Evolutionary conservation across 2,797 vertebrate genomes (phyloP), one percentile per base, ranked within the genome.

Genomic region (Sebastiscus tertius): DNA sequence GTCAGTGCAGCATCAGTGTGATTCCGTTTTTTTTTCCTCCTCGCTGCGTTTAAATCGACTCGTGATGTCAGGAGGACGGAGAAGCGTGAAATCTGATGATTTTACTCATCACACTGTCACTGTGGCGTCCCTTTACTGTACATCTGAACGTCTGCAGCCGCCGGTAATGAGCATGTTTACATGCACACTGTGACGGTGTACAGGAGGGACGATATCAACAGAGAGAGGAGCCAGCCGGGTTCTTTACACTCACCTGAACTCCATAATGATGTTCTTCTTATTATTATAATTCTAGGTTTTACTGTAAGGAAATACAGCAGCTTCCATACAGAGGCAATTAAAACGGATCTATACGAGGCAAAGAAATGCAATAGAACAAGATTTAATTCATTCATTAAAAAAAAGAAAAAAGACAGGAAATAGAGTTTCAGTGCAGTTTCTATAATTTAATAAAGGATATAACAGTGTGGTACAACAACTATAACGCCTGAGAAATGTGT

Each of bases 1-100:
- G 83, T 81, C 83, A 77, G 29, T 20, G 82, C 74, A 2, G 73
- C 70, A 16, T 65, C 74, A 36, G 13, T 29, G 60, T 10, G 33
- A 29, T 65, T 34, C 60, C 10, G 27, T 29, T 0, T 13, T 29
- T 22, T 12, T 55, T 49, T 62, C 5, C 33, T 46, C 39, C 29
- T 49, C 2, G 1, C 34, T 69, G 59, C 3, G n/a, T 70, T 80
- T 70, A 56, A 84, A 68, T 11, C 10, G 33, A 42, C 49, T 24
- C 7, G 2, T 31, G 64, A 54, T 63, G 60, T 56, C 39, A 60
- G 27, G 8, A 26, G 61, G 31, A 52, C 3, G 8, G 13, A 79
- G 36, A 72, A 13, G 12, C 73, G 33, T 77, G 67, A 68, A 79
- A 76, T 63, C 7, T 75, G 46, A 75, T 68, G 65, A 36, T 79